Percentiles rank a stretch among this genome's conserved stretches.
Evolutionary conservation across 2,113 vertebrate species (phyloP).

Genomic region (Gallinago jamesoni): DNA sequence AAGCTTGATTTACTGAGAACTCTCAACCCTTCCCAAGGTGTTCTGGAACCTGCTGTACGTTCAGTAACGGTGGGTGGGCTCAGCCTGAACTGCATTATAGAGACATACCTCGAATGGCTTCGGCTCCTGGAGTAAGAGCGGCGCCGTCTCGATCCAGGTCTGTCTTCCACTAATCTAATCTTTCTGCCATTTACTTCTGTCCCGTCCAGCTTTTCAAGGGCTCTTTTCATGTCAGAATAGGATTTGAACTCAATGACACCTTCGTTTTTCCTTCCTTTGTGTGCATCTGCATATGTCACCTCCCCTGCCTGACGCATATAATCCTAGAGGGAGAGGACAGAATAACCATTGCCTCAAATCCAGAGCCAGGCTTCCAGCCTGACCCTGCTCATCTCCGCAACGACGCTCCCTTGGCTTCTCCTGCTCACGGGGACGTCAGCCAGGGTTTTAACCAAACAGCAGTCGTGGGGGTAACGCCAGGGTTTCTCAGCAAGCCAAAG

Average conservation of each 20-base stretch:
- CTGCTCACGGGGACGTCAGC: background rate
- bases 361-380: constrained; percentile 10
- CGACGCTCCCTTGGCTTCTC: background rate
- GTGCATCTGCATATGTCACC: constrained; percentile 96
- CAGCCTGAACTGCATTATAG: rapidly evolving
- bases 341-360: constrained; percentile 48
- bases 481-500: background rate
- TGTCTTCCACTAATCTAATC: constrained; percentile 95
- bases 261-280: constrained; percentile 94
- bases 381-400: background rate
- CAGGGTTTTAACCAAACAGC: background rate
- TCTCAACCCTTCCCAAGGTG: background rate
- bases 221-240: constrained; percentile 97
- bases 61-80: background rate
- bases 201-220: constrained; percentile 95
- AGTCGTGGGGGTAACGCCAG: background rate
- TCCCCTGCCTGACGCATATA: constrained; percentile 99
- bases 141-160: constrained; percentile 86
- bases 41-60: background rate
- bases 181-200: constrained; percentile 96
- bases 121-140: constrained; percentile 93
- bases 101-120: constrained; percentile 87
- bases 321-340: constrained; percentile 81
- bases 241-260: constrained; percentile 97
- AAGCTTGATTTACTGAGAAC: background rate